phyloP scores from a whole-genome alignment of 2,888 invertebrate species.

The Diaprepes abbreviatus region DNA sequence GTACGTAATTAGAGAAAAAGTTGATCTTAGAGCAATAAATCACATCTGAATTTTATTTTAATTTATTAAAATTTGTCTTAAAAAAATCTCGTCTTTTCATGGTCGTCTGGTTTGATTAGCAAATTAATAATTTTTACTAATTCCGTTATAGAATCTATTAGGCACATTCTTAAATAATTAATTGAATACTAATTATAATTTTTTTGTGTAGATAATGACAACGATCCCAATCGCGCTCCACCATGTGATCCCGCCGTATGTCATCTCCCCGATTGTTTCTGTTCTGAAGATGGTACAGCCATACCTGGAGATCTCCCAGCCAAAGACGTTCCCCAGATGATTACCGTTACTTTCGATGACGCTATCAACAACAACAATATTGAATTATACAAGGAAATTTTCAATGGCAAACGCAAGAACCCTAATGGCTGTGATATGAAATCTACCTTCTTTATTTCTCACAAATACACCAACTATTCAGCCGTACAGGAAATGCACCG shows the following conservation, averaged over 20 bases:
- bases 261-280: conserved; percentile 93
- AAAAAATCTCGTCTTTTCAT: no score
- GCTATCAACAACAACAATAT: conserved; percentile 97
- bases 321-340: conserved; percentile 93
- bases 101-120: no score
- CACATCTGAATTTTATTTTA: no score
- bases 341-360: conserved; percentile 94
- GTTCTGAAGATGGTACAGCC: conserved; percentile 90
- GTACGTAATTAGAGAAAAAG: no score
- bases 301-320: conserved; percentile 88
- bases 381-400: conserved; percentile 92
- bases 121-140: no score
- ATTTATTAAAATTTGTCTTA: no score
- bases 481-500: conserved; percentile 91
- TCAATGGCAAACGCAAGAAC: conserved; percentile 89
- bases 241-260: conserved; percentile 90
- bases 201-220: conserved; percentile 82
- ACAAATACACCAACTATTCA: conserved; percentile 94
- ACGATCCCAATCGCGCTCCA: conserved; percentile 93
- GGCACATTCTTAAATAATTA: no score
- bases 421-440: conserved; percentile 95
- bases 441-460: conserved; percentile 87
- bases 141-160: no score
- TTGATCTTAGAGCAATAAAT: no score
- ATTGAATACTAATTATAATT: not conserved